Evolutionary conservation across 2,797 vertebrate species (phyloP).

Genomic region (Premnoplex brunnescens): DNA sequence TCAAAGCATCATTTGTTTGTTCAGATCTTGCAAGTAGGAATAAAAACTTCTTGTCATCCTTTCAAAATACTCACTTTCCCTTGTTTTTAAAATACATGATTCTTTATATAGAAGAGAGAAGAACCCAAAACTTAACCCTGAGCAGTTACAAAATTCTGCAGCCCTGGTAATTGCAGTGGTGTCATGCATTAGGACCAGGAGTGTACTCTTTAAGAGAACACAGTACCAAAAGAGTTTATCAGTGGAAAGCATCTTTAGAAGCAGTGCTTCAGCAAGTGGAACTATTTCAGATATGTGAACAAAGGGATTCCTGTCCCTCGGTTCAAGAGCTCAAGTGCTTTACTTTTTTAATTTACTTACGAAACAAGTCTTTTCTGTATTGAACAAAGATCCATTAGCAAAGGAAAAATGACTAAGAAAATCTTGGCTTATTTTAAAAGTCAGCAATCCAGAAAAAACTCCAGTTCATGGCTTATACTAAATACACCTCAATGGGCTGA

Average conservation of each 20-base stretch:
- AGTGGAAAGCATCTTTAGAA: background rate
- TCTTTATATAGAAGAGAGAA: background rate
- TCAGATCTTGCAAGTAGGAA: background rate
- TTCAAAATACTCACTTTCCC: background rate
- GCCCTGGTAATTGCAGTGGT: rapidly evolving
- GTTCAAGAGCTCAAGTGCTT: background rate
- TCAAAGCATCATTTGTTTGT: background rate
- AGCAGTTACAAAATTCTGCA: background rate
- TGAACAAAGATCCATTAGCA: background rate
- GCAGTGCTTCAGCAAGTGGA: background rate
- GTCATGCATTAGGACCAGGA: background rate
- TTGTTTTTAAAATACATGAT: background rate
- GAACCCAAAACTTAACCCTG: background rate
- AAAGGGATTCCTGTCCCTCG: background rate
- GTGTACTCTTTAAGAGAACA: background rate
- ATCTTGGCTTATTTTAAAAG: background rate
- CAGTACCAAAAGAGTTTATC: background rate
- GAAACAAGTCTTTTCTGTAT: background rate
- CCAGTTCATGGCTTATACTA: background rate
- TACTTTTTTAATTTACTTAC: background rate
- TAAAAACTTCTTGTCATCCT: background rate
- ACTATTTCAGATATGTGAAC: background rate
- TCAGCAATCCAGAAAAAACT: background rate
- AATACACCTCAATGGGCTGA: background rate
- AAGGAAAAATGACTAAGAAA: background rate